phyloP scores from a whole-genome alignment of 2,113 vertebrate genomes.

The Heptranchias perlo region DNA sequence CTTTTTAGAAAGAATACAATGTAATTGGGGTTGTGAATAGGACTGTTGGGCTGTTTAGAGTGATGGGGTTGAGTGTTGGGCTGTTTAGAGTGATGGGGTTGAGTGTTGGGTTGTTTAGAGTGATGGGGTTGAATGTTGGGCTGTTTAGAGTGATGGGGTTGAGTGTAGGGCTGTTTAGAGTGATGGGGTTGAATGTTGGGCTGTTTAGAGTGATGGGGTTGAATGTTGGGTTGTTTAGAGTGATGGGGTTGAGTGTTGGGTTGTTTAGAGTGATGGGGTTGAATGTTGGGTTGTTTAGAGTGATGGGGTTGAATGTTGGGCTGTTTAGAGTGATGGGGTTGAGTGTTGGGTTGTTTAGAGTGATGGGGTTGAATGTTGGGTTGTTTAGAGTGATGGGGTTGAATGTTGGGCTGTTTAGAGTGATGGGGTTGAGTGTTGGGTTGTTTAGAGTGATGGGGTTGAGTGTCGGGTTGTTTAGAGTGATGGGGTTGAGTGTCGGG shows the following conservation, averaged over 20 bases:
- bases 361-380: neutral
- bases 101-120: neutral
- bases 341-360: neutral
- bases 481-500: neutral
- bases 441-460: neutral
- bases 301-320: neutral
- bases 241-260: neutral
- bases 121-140: neutral
- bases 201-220: neutral
- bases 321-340: neutral
- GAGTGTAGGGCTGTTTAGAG: neutral
- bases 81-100: neutral
- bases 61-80: neutral
- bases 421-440: neutral
- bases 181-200: neutral
- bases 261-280: neutral
- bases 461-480: neutral
- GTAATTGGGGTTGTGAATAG: neutral
- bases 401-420: neutral
- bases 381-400: neutral
- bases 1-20: no score
- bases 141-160: neutral
- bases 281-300: neutral
- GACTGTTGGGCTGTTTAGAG: neutral
- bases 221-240: neutral